A percentile compares a stretch with the other conserved stretches of the same genome.
Conservation (phyloP, 2,888 invertebrate genomes). For the Phragmatobia fuliginosa region DNA sequence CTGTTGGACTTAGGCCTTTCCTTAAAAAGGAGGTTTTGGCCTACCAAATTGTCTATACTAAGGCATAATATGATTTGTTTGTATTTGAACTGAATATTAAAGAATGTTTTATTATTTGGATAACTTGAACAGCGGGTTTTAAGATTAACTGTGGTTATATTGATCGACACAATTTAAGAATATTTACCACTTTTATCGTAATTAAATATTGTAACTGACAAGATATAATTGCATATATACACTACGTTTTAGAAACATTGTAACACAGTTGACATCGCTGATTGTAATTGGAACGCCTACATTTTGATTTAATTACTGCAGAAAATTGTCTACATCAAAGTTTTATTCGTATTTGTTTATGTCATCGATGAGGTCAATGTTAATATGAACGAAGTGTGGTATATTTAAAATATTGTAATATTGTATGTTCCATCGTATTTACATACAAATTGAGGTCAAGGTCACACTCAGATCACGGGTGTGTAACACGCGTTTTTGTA, state of each 20-base stretch:
- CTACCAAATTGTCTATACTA: too few species aligned
- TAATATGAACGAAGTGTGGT: background rate
- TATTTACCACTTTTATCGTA: background rate
- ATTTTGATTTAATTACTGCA: constrained; percentile 24
- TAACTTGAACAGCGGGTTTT: background rate
- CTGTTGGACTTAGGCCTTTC: too few species aligned
- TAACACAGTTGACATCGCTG: constrained; percentile 10
- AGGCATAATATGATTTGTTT: background rate
- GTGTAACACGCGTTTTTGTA: background rate
- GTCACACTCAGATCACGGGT: background rate
- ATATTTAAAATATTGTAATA: background rate
- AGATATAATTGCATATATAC: background rate
- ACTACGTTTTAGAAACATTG: constrained; percentile 5
- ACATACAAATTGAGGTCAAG: background rate
- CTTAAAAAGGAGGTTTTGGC: too few species aligned
- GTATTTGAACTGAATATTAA: background rate
- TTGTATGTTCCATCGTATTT: background rate
- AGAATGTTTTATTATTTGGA: background rate
- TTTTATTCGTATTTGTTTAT: constrained; percentile 26
- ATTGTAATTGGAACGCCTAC: constrained; percentile 28
- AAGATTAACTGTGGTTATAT: too few species aligned
- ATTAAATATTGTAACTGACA: background rate
- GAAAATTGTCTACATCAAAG: constrained; percentile 33
- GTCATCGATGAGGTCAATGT: constrained; percentile 29
- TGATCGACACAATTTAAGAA: too few species aligned